phyloP scores from a whole-genome alignment of 2,888 invertebrate species.

The Drepana falcataria region DNA sequence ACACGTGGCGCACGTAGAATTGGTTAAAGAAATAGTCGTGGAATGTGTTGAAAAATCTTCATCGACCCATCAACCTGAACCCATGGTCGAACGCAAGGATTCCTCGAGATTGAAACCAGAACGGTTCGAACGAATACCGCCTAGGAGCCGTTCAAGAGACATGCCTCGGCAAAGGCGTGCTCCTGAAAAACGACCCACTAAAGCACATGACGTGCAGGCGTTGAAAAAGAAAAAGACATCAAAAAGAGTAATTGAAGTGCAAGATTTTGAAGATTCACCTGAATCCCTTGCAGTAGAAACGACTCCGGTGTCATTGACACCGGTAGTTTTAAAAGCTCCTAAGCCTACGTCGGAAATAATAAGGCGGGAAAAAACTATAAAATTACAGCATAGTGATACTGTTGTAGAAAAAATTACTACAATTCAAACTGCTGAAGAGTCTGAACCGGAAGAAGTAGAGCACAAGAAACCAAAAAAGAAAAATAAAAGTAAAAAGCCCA shows the following conservation, averaged over 20 bases:
- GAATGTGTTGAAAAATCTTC: conserved; percentile 47
- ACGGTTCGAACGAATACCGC: conserved; percentile 37
- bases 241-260: conserved; percentile 63
- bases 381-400: conserved; percentile 51
- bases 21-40: conserved; percentile 53
- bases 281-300: conserved; percentile 23
- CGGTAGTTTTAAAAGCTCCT: conserved; percentile 7
- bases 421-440: conserved; percentile 21
- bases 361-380: conserved; percentile 37
- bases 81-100: conserved; percentile 32
- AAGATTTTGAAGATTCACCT: conserved; percentile 57
- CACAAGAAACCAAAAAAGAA: conserved; percentile 61
- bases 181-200: conserved; percentile 58
- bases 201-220: conserved; percentile 48
- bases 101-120: conserved; percentile 25
- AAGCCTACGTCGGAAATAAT: conserved; percentile 9
- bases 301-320: conserved; percentile 9
- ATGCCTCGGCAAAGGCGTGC: conserved; percentile 60
- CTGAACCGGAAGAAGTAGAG: conserved; percentile 28
- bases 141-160: conserved; percentile 60
- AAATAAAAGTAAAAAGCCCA: conserved; percentile 55
- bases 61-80: conserved; percentile 30
- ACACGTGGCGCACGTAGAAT: conserved; percentile 59
- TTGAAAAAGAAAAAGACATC: conserved; percentile 58
- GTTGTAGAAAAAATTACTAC: conserved; percentile 45